Base-by-base conservation (phyloP, 2,888 invertebrate species). In the Vanessa cardui region DNA sequence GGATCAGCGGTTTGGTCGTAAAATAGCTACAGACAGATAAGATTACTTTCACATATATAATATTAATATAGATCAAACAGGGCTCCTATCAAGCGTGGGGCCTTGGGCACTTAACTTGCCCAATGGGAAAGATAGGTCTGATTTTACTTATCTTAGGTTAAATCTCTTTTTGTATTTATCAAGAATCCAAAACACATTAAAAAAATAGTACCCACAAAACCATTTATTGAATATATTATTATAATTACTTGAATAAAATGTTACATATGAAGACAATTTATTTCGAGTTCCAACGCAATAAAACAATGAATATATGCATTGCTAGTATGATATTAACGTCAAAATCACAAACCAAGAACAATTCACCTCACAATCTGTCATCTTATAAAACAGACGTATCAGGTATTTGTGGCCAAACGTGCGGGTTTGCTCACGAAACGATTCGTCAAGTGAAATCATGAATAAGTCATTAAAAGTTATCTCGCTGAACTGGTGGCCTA, bases 381-480 rank as follows among this genome's bases (percentile, higher is more conserved):
- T 64, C 63, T 45, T 49, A 44, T 46, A 58, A 61, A 64, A n/a
- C 61, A 64, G 61, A 64, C 61, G 62, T 45, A 54, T 63, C 47
- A 68, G 66, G 72, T 59, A 46, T 61, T 68, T 68, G 74, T 74
- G 72, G 68, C 73, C 75, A 77, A 78, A 75, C 78, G 81, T 78
- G 75, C 73, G 45, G 68, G 44, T 61, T 65, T 60, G 70, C 70
- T 80, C 82, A 83, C 81, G 82, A 80, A 73, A 70, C 72, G 74
- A 76, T 66, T 39, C 68, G 60, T 68, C 67, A 65, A 66, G 70
- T 54, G 31, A 33, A 73, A 77, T 80, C 84, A 83, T 87, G 87
- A 86, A 86, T 86, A 85, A 86, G 85, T 86, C 86, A 86, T 87
- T 87, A 83, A 81, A 85, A 84, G 79, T 81, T 80, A 83, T 81